phyloP scores from a whole-genome alignment of 2,797 vertebrate genomes.

The Crypturellus tataupa region DNA sequence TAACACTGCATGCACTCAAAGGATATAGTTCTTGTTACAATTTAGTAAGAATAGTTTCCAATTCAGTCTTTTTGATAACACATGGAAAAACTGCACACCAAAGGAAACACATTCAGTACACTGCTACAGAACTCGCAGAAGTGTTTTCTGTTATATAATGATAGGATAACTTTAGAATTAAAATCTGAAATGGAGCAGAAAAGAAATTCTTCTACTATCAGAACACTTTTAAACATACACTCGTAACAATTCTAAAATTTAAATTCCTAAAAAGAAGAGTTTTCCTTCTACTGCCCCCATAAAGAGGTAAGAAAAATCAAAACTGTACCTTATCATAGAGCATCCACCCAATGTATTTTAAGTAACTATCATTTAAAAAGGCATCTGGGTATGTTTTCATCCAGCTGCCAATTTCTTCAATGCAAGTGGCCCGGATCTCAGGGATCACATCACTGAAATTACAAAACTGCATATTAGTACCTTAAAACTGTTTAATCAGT shows the following conservation, averaged over 20 bases:
- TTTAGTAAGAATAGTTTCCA: background rate
- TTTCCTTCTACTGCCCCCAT: background rate
- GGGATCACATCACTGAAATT: slow-evolving; percentile 88
- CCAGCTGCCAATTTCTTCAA: slow-evolving; percentile 91
- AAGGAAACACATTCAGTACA: background rate
- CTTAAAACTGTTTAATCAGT: background rate
- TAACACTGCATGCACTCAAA: background rate
- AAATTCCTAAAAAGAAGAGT: background rate
- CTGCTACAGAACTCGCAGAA: background rate
- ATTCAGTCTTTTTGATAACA: background rate
- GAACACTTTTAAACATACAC: background rate
- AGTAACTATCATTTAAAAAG: slow-evolving; percentile 91
- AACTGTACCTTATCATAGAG: slow-evolving; percentile 90
- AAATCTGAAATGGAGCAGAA: background rate
- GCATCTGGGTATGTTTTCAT: slow-evolving; percentile 87
- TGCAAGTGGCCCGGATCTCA: slow-evolving; percentile 90
- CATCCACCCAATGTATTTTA: slow-evolving; percentile 96
- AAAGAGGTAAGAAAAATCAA: background rate
- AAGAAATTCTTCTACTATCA: background rate
- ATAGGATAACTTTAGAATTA: background rate
- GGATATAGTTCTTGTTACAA: background rate
- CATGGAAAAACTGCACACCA: background rate
- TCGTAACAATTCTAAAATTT: background rate
- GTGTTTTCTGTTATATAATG: background rate
- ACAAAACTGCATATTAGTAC: background rate